Percentiles rank a stretch among this genome's conserved stretches.
Conservation (phyloP, 2,797 vertebrate genomes). For the Pitangus sulphuratus region DNA sequence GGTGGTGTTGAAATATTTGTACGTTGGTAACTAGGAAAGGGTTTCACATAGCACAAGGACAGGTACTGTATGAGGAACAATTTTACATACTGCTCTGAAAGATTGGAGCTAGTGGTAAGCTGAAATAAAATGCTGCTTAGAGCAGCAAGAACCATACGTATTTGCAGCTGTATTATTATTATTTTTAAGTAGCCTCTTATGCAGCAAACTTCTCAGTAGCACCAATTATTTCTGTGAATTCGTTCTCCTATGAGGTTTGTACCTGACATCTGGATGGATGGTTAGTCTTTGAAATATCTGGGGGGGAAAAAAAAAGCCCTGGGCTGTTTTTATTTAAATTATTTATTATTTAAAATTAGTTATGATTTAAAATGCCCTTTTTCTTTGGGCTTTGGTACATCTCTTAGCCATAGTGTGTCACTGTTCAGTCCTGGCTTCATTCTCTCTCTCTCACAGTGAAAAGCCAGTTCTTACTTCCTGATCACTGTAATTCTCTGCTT, state of each 20-base stretch:
- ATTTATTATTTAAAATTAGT: not conserved
- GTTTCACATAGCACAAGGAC: not conserved
- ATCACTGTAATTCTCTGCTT: not conserved
- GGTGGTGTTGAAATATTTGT: conserved; percentile 25
- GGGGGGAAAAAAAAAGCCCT: not conserved
- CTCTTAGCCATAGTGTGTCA: not conserved
- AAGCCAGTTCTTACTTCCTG: not conserved
- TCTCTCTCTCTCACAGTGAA: not conserved
- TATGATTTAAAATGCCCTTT: not conserved
- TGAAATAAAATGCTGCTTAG: conserved; percentile 22
- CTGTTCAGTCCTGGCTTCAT: not conserved
- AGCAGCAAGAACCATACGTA: not conserved
- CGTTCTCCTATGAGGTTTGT: not conserved
- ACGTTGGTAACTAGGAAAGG: not conserved
- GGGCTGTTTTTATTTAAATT: not conserved
- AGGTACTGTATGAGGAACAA: not conserved
- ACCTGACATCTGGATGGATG: not conserved
- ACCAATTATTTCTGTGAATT: conserved; percentile 22
- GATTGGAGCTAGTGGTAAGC: not conserved
- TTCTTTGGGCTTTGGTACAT: not conserved
- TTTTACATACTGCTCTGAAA: not conserved
- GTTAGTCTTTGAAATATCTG: not conserved
- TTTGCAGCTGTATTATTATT: conserved; percentile 48
- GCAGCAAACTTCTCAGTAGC: conserved; percentile 2
- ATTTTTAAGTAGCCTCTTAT: conserved; percentile 21